Evolutionary conservation across 2,888 invertebrate genomes (phyloP).

Genomic region (Nebria salina): DNA sequence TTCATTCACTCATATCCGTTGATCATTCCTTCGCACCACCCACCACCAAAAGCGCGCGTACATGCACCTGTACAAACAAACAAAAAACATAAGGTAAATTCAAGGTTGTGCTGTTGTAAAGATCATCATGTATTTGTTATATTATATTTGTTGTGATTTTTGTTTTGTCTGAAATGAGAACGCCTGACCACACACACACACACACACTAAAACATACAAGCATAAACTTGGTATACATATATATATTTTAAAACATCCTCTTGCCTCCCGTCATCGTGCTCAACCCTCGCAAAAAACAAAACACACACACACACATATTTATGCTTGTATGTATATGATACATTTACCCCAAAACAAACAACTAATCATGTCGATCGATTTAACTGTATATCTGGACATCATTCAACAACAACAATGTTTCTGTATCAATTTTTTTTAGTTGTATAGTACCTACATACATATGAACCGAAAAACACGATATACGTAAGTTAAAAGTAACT

Average conservation of each 20-base stretch:
- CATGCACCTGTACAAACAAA: conserved; percentile 50
- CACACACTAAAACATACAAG: conserved; percentile 47
- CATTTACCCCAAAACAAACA: not conserved
- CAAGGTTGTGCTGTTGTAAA: conserved; percentile 66
- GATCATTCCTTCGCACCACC: conserved; percentile 43
- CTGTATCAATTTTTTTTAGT: not conserved
- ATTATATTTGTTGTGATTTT: conserved; percentile 65
- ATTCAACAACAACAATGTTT: not conserved
- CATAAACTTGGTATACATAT: conserved; percentile 12
- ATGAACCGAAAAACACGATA: conserved; percentile 60
- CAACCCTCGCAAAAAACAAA: not conserved
- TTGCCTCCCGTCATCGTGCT: not conserved
- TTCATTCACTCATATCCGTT: conserved; percentile 41
- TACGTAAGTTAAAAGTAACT: conserved; percentile 63
- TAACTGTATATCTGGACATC: not conserved
- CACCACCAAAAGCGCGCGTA: conserved; percentile 48
- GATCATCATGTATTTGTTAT: conserved; percentile 59
- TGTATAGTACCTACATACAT: too few species aligned
- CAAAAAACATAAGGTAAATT: conserved; percentile 53
- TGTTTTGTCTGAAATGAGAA: conserved; percentile 58
- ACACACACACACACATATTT: not conserved
- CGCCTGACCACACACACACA: conserved; percentile 46
- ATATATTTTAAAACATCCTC: not conserved
- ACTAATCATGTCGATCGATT: not conserved
- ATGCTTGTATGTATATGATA: not conserved